phyloP scores from a whole-genome alignment of 2,113 vertebrate species.

The Haemorhous mexicanus region DNA sequence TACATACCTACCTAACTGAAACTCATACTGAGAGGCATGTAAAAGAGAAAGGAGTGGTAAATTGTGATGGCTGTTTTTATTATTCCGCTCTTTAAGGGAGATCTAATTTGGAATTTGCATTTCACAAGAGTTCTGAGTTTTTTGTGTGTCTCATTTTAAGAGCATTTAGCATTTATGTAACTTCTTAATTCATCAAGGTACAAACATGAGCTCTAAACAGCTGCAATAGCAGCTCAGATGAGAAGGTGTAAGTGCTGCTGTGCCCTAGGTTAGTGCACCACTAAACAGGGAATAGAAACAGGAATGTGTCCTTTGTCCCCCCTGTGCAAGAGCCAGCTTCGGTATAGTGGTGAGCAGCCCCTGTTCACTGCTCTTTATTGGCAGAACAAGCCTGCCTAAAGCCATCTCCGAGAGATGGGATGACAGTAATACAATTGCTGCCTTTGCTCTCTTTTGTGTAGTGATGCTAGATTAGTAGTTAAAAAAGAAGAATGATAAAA shows the following conservation, averaged over 20 bases:
- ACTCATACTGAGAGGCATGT: constrained; percentile 24
- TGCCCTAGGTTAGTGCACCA: background rate
- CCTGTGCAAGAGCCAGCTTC: background rate
- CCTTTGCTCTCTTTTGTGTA: background rate
- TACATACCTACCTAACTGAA: background rate
- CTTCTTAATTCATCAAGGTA: background rate
- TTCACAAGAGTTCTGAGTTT: background rate
- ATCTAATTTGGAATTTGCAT: constrained; percentile 15
- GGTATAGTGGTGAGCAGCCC: background rate
- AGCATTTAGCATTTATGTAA: constrained; percentile 14
- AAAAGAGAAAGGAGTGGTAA: constrained; percentile 36
- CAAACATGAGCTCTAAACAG: background rate
- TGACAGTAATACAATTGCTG: background rate
- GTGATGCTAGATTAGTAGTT: background rate
- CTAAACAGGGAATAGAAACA: background rate
- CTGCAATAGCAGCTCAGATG: background rate
- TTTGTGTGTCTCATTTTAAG: background rate
- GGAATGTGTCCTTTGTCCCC: background rate
- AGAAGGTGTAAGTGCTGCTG: background rate
- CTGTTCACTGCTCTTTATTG: background rate
- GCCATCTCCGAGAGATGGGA: background rate
- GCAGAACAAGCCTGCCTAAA: background rate
- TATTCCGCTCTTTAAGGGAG: background rate
- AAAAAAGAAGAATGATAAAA: background rate
- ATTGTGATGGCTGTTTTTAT: constrained; percentile 29